Evolutionary conservation across 2,113 vertebrate species (phyloP), one percentile per base, ranked within the genome.

Genomic region (Sylvilagus bachmani): DNA sequence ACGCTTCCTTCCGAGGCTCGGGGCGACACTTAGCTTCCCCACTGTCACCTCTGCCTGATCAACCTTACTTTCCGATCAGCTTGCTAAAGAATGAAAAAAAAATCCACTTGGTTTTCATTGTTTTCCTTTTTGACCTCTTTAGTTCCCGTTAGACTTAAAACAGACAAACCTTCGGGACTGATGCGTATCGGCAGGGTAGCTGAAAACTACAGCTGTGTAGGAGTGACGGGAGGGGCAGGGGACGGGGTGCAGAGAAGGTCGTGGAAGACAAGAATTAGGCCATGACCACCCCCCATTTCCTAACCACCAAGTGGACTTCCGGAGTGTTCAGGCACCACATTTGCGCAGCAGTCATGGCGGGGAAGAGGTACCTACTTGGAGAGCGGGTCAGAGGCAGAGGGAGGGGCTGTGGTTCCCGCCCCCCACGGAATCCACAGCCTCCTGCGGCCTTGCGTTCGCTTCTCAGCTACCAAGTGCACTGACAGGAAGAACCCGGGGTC

Each of bases 41-140:
- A 38, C 86, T 93, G 67, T 93, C 31, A 67, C 36, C 44, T 87
- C 29, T 85, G 82, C 27, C 6, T 88, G 38, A 84, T 80, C 75
- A 85, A 6, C 29, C 69, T 95, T 71, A 84, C 81, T 88, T 90
- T 92, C 86, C 89, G n/a, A 81, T 53, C 80, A 96, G 55, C 69
- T 89, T 96, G 62, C 79, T 89, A 86, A 91, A 71, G n/a, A 91
- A 86, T 64, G 6, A 66, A 83, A 75, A 81, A 69, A 73, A 69
- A 62, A 27, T 12, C 78, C 4, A 44, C 44, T 44, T 22, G 51
- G 10, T 11, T 36, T n/a, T 44, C 24, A 27, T 33, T 44, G 33
- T 19, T 31, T 29, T 51, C 67, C 29, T 10, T 13, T 31, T 25
- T 31, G 62, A 25, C 64, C 24, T 61, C 61, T 88, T 55, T 31